Evolutionary conservation across 2,113 vertebrate species (phyloP).

Genomic region (Saguinus midas): DNA sequence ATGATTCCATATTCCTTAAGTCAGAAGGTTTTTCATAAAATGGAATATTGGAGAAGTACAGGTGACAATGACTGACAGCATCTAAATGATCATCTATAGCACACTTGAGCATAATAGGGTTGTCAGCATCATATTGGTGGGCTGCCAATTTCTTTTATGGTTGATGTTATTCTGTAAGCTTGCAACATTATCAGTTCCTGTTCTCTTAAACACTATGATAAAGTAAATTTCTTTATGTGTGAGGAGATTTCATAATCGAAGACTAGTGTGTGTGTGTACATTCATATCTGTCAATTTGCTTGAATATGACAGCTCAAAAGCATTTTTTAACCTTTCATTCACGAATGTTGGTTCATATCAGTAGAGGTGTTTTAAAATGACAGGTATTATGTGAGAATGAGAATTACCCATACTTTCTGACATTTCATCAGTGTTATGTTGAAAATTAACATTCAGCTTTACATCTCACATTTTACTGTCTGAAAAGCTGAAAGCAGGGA

Average conservation of each 20-base stretch:
- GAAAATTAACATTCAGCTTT: slow-evolving; percentile 54
- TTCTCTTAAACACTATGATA: too few relatives aligned
- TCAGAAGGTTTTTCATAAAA: not conserved
- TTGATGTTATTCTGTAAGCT: slow-evolving; percentile 22
- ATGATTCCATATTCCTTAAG: not conserved
- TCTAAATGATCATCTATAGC: not conserved
- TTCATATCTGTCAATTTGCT: slow-evolving; percentile 46
- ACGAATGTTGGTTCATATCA: slow-evolving; percentile 26
- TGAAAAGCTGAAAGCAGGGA: slow-evolving; percentile 8
- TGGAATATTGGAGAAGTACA: not conserved
- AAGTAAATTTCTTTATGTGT: slow-evolving; percentile 41
- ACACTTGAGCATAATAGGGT: not conserved
- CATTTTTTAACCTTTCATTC: slow-evolving; percentile 54
- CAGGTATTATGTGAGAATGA: slow-evolving; percentile 26
- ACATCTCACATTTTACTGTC: not conserved
- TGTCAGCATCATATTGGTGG: not conserved
- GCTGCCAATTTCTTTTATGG: not conserved
- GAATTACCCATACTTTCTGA: slow-evolving; percentile 26
- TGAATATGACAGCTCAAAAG: slow-evolving; percentile 13
- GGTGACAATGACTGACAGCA: not conserved
- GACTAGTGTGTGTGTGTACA: not conserved
- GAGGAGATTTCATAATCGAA: not conserved
- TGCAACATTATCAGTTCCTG: not conserved
- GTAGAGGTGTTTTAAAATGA: slow-evolving; percentile 46
- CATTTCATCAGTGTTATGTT: not conserved